A percentile compares a stretch with the other conserved stretches of the same genome.
These are phyloP conservation scores for Brachionus paranguensis DNA, from an alignment of 1,140 invertebrate species.

Conservation along the genomic window DNA sequence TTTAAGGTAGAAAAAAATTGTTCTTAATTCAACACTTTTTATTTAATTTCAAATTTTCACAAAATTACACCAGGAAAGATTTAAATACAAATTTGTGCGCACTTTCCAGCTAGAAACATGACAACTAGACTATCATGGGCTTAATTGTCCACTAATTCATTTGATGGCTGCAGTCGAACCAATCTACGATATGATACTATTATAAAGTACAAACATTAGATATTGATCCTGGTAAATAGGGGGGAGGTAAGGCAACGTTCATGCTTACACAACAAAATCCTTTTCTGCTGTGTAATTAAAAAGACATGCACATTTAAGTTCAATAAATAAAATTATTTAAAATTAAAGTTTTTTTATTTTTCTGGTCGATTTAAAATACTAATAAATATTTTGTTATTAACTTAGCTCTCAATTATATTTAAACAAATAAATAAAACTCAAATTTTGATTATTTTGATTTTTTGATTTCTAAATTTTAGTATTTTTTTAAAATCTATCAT, in stretches of 20 bases:
- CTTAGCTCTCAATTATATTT: no score
- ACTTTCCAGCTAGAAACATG: background rate
- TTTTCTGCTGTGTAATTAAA: background rate
- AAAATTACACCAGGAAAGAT: conserved; percentile 25
- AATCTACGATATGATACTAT: conserved; percentile 33
- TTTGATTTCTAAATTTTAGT: no score
- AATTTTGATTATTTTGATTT: no score
- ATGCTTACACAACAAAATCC: background rate
- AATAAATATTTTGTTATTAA: no score
- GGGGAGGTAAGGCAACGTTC: background rate
- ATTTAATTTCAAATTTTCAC: background rate
- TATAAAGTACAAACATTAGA: background rate
- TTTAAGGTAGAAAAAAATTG: background rate
- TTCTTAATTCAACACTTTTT: background rate
- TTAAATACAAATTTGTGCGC: background rate
- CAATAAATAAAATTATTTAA: background rate
- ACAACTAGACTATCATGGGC: background rate
- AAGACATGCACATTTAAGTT: background rate
- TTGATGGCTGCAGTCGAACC: conserved; percentile 25
- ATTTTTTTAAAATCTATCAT: no score
- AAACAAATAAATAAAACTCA: no score
- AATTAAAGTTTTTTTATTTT: no score
- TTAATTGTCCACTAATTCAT: background rate
- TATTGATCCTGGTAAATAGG: background rate
- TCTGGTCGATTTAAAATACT: no score